These are phyloP conservation scores for Bombus balteatus DNA, from an alignment of 1,140 invertebrate genomes.

Conservation along the genomic window DNA sequence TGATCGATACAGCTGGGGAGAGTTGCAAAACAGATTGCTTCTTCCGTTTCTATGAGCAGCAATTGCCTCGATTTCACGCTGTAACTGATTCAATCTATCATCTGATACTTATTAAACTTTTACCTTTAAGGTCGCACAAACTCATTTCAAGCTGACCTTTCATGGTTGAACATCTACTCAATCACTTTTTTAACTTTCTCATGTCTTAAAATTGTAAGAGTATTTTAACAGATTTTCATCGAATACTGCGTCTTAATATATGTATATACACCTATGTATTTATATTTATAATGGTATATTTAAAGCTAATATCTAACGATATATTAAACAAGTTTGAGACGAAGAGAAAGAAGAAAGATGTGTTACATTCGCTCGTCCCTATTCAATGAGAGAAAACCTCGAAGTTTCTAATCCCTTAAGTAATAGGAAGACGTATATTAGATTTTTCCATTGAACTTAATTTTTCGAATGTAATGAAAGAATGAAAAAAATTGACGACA, in stretches of 20 bases:
- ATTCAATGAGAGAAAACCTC: no score
- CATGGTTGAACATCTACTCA: background rate
- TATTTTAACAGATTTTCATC: background rate
- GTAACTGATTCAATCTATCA: conserved; percentile 38
- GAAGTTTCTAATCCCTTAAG: no score
- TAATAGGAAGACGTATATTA: no score
- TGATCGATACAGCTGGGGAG: background rate
- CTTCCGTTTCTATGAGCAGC: conserved; percentile 32
- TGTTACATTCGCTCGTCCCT: no score
- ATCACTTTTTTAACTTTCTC: conserved; percentile 6
- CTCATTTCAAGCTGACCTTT: conserved; percentile 39
- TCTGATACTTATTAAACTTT: conserved; percentile 33
- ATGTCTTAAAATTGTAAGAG: background rate
- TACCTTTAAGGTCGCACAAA: conserved; percentile 26
- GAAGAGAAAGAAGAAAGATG: no score
- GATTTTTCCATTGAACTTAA: no score
- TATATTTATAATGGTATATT: no score
- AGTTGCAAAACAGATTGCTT: conserved; percentile 30
- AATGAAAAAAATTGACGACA: no score
- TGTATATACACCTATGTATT: no score
- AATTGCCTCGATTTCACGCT: conserved; percentile 41
- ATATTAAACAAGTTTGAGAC: no score
- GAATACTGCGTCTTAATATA: background rate
- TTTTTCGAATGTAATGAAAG: no score
- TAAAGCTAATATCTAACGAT: no score